Conservation (phyloP, 2,797 vertebrate genomes). For the Pantherophis alleghaniensis region DNA sequence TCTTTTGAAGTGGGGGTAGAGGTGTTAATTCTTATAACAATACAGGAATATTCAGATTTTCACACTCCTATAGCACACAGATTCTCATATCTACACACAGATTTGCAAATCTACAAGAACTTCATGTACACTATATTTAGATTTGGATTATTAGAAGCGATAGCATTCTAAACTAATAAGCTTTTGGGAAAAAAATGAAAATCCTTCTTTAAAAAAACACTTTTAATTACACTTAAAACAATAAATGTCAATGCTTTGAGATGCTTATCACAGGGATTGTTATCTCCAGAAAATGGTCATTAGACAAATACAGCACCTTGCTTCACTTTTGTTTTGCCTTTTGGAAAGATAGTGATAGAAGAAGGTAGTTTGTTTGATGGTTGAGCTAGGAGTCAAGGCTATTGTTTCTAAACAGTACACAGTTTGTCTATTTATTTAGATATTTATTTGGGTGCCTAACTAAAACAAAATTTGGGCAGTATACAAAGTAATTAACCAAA, state of each 20-base stretch:
- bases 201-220: not conserved
- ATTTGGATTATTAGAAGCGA: not conserved
- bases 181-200: not conserved
- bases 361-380: not conserved
- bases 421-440: not conserved
- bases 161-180: not conserved
- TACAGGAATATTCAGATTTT: not conserved
- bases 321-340: not conserved
- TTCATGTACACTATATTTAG: slow-evolving; percentile 15
- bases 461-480: not conserved
- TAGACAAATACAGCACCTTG: not conserved
- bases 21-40: not conserved
- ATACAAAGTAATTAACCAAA: not conserved
- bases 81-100: not conserved
- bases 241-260: not conserved
- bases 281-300: not conserved
- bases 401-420: not conserved
- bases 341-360: not conserved
- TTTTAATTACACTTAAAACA: not conserved
- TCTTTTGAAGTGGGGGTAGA: not conserved
- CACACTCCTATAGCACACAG: not conserved
- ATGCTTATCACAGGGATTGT: not conserved
- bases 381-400: not conserved
- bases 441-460: not conserved
- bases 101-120: slow-evolving; percentile 17